Base-by-base conservation (phyloP, 2,888 invertebrate species). In the Hirtodrosophila alboralis region DNA sequence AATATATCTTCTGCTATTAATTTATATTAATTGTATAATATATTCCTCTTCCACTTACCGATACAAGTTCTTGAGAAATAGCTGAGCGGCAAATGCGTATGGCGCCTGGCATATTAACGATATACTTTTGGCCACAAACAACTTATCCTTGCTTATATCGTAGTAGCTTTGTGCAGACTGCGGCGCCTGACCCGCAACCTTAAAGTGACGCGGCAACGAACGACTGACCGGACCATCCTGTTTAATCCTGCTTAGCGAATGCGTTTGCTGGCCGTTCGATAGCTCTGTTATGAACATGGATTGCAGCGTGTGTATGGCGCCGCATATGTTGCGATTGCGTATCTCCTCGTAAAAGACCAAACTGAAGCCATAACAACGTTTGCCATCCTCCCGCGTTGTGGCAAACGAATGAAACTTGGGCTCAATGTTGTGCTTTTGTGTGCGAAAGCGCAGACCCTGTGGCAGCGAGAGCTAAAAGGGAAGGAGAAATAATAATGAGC, bases 291-390 rank as follows among this genome's bases (percentile, higher is more conserved):
- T 94, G 88, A 96, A 96, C 96, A 97, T 96, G 73, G 96, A 95
- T 94, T 95, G 90, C 66, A 81, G 92, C 28, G 97, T 97, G 90
- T 98, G 97, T 95, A 99, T 98, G 45, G 98, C 98, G 85, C 95
- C 95, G 90, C 97, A 97, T 78, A 99, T 97, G 89, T 97, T 95
- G 45, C 95, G 92, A 91, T 97, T 97, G 54, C 95, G 94, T 73
- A 98, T 97, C 92, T 98, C 97, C 91, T 99, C 99, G 92, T 96
- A 98, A 91, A 99, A 99, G 12, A 98, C 95, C 75, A 97, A 94
- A 87, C 97, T 96, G 87, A 97, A 97, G 60, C 99, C 99, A 92
- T 97, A 98, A 75, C 95, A 95, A 76, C 98, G 93, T 74, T 95
- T 95, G 51, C 98, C 99, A 93, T 99, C 98, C 92, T 99, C 98